Conservation (phyloP, 1,140 invertebrate species). For the Lineus longissimus region DNA sequence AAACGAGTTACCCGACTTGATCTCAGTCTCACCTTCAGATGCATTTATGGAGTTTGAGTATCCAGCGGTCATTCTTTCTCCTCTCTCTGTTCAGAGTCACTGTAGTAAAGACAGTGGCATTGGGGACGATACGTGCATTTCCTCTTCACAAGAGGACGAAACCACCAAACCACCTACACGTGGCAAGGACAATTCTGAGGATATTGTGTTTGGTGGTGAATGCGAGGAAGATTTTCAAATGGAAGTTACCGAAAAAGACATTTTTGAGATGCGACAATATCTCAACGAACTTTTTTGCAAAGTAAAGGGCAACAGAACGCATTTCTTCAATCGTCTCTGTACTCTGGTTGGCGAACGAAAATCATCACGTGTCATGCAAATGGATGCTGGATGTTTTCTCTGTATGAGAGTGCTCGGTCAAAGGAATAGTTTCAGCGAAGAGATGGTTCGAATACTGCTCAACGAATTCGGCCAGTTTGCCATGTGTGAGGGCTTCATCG, state of each 20-base stretch:
- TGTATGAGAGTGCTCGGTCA: not conserved
- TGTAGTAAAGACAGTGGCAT: not conserved
- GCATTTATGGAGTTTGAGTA: conserved; percentile 3
- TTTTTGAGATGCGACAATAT: not conserved
- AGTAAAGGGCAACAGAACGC: not conserved
- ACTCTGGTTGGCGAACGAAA: not conserved
- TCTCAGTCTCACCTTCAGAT: not conserved
- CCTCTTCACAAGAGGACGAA: conserved; percentile 3
- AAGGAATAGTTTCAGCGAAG: not conserved
- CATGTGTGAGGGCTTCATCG: not conserved
- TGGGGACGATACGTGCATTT: not conserved
- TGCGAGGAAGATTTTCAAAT: not conserved
- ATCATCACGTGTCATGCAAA: not conserved
- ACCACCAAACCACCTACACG: not conserved
- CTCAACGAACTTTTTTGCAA: conserved; percentile 1
- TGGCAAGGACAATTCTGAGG: too few species aligned
- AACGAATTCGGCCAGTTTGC: not conserved
- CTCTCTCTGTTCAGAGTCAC: not conserved
- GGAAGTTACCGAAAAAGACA: not conserved
- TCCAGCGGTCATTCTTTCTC: not conserved
- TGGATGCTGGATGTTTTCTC: not conserved
- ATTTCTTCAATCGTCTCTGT: conserved; percentile 2
- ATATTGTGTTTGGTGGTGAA: too few species aligned
- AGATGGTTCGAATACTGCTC: not conserved
- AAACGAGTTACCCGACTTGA: conserved; percentile 4